Base-by-base conservation (phyloP, 1,140 invertebrate species). In the Pristionchus pacificus region DNA sequence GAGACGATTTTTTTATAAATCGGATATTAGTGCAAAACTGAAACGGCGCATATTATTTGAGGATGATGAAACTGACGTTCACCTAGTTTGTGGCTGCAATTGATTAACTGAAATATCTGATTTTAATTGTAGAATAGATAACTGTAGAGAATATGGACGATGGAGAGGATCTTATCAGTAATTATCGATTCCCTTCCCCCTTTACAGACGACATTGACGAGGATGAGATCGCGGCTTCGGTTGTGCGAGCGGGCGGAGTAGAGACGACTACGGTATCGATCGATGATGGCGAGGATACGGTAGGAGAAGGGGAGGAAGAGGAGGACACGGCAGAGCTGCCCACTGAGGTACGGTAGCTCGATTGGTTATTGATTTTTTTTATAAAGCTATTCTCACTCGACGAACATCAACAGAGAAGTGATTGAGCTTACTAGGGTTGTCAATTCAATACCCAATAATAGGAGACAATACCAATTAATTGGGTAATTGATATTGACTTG, bases 271-370 rank as follows among this genome's bases (percentile, higher is more conserved):
- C n/a, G 30, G 60, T 49, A 28, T 30, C n/a, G 25, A 3, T 13
- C n/a, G 65, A 67, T 19, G 49, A 19, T 29, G n/a, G 2, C 31
- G n/a, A 31, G 59, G 2, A 60, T n/a, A 33, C 33, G 13, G 60
- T 30, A 27, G 57, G 14, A 27, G 67, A 62, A 19, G 31, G 33
- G 38, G 68, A 62, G 13, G 68, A 55, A 13, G 60, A 63, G 15
- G 68, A 70, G n/a, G 62, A 70, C 1, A 60, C 32, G 19, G 68
- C 55, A 30, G 68, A 70, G 2, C 3, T 68, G n/a, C 13, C 13
- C 38, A 49, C 28, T 55, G 28, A 59, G 19, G 1, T 59, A 0
- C 2, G 13, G 15, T n/a, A 33, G 19, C 29, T 3, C 28, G n/a
- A 1, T 6, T 19, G 32, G 24, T 27, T 24, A 27, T 2, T 28